phyloP scores from a whole-genome alignment of 2,797 vertebrate genomes.

The Oceanodroma leucorhoa region DNA sequence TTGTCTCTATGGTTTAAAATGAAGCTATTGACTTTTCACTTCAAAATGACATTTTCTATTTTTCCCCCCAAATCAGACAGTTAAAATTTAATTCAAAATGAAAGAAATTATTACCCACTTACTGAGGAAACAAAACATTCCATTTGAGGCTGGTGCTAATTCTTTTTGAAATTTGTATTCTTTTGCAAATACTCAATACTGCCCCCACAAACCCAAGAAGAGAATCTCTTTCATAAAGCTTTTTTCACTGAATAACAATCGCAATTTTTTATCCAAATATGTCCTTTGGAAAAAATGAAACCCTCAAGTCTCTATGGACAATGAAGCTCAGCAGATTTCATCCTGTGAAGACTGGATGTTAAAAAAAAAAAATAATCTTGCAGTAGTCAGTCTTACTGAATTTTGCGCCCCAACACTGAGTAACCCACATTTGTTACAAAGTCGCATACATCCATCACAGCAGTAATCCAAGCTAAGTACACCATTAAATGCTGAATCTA shows the following conservation, averaged over 20 bases:
- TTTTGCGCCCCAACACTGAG: neutral
- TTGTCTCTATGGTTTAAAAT: neutral
- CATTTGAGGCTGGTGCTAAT: neutral
- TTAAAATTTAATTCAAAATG: neutral
- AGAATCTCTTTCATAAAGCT: neutral
- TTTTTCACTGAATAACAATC: neutral
- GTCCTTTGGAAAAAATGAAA: neutral
- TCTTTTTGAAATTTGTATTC: neutral
- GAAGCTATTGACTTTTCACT: neutral
- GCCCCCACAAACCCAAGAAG: fast-evolving
- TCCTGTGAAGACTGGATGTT: neutral
- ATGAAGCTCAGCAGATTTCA: neutral
- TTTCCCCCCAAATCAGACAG: neutral
- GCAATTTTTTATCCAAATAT: neutral
- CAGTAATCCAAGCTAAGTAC: neutral
- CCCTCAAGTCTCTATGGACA: neutral
- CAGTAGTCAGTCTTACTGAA: neutral
- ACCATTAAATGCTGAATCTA: neutral
- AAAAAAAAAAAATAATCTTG: neutral
- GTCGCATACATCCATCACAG: neutral
- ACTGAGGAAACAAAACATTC: neutral
- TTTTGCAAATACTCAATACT: neutral
- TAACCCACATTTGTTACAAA: neutral
- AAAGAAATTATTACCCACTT: neutral
- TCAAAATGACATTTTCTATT: neutral